Percentiles rank a stretch among this genome's conserved stretches.
phyloP scores from a whole-genome alignment of 2,888 invertebrate genomes.

The Xanthorhoe spadicearia region DNA sequence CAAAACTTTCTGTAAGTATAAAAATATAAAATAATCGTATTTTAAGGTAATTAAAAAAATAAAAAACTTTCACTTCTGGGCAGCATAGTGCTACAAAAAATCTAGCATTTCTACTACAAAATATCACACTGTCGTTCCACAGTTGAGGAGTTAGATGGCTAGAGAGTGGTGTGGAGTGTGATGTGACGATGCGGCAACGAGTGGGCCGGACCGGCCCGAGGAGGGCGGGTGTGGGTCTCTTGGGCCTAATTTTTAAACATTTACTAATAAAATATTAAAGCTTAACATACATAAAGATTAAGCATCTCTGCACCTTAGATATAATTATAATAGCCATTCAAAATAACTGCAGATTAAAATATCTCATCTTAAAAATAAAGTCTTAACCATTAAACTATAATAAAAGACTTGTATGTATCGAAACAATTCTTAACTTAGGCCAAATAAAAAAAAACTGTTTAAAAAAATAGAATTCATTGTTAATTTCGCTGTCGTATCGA shows the following conservation, averaged over 20 bases:
- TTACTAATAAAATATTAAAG: slow-evolving; percentile 85
- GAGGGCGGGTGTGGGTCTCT: slow-evolving; percentile 59
- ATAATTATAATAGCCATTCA: slow-evolving; percentile 84
- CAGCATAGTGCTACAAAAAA: slow-evolving; percentile 72
- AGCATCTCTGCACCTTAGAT: slow-evolving; percentile 84
- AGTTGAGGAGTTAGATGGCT: slow-evolving; percentile 53
- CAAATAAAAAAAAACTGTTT: slow-evolving; percentile 65
- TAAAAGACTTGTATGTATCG: slow-evolving; percentile 72
- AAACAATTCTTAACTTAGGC: slow-evolving; percentile 79
- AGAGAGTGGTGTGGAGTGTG: slow-evolving; percentile 43
- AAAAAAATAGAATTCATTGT: slow-evolving; percentile 70
- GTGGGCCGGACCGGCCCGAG: slow-evolving; percentile 50
- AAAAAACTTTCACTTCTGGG: slow-evolving; percentile 62
- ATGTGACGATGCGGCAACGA: slow-evolving; percentile 41
- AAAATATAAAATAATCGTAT: slow-evolving; percentile 77
- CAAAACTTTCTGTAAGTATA: slow-evolving; percentile 75
- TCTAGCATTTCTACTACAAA: slow-evolving; percentile 76
- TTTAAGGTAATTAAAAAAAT: slow-evolving; percentile 63
- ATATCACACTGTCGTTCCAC: slow-evolving; percentile 77
- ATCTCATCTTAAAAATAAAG: slow-evolving; percentile 84
- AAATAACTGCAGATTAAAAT: slow-evolving; percentile 85
- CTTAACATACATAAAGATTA: slow-evolving; percentile 85
- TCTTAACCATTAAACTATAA: slow-evolving; percentile 82
- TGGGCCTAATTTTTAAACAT: slow-evolving; percentile 81
- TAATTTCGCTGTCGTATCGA: slow-evolving; percentile 73